Percentiles rank a stretch among this genome's conserved stretches.
Evolutionary conservation across 2,888 invertebrate genomes (phyloP).

Genomic region (Bellardia bayeri): DNA sequence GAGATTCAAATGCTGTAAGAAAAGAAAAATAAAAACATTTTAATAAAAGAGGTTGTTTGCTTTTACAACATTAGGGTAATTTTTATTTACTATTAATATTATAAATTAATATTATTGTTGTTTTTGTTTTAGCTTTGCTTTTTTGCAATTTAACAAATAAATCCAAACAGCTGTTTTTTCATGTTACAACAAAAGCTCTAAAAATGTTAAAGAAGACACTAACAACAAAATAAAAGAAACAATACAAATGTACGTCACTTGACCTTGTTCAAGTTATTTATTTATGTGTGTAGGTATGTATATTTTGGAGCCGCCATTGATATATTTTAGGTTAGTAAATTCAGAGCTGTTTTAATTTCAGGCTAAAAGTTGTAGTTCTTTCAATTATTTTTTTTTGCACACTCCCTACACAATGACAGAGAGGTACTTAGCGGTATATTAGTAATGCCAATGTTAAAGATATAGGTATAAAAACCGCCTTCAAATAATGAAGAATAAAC

Average conservation of each 20-base stretch:
- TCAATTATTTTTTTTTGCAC: not conserved
- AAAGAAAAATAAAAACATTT: not conserved
- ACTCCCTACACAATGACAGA: not conserved
- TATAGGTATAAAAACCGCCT: no score
- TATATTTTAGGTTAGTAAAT: slow-evolving; percentile 33
- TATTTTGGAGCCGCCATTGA: slow-evolving; percentile 43
- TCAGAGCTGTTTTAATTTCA: not conserved
- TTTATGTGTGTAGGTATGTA: slow-evolving; percentile 43
- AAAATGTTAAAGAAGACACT: not conserved
- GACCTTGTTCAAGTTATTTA: slow-evolving; percentile 74
- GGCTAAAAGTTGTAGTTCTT: not conserved
- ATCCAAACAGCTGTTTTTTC: slow-evolving; percentile 43
- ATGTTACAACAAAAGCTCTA: not conserved
- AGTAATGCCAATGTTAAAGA: no score
- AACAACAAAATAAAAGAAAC: slow-evolving; percentile 47
- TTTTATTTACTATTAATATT: not conserved
- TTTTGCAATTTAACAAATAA: not conserved
- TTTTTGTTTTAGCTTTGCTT: not conserved
- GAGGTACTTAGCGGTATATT: no score
- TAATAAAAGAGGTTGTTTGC: not conserved
- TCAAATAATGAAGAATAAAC: no score
- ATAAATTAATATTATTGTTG: not conserved
- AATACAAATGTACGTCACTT: slow-evolving; percentile 73
- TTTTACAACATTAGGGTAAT: not conserved
- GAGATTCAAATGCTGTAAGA: slow-evolving; percentile 19